Percentiles rank a stretch among this genome's conserved stretches.
These are phyloP conservation scores for Petrocephalus schoutedeni DNA, from an alignment of 2,797 vertebrate genomes.

Conservation along the genomic window DNA sequence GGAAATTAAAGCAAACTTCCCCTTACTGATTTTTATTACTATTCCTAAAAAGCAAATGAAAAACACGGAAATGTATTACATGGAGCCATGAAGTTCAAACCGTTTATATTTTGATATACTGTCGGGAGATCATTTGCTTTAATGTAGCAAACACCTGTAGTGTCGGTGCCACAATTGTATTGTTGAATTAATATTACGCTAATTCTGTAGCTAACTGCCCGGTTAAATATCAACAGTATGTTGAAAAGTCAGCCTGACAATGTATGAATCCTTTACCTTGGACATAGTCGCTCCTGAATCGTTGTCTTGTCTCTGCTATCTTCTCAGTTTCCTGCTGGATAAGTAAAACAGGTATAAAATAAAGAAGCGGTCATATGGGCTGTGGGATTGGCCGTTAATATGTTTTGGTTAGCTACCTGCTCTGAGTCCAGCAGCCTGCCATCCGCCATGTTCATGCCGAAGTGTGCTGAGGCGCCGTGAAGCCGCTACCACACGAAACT, in stretches of 20 bases:
- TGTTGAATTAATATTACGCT: not conserved
- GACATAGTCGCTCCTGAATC: conserved; percentile 79
- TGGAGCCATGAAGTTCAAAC: not conserved
- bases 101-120: not conserved
- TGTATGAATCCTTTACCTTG: conserved; percentile 64
- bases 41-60: not conserved
- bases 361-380: not conserved
- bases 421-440: conserved; percentile 48
- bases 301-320: conserved; percentile 71
- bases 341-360: conserved; percentile 26
- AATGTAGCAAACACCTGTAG: not conserved
- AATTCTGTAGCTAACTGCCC: not conserved
- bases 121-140: not conserved
- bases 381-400: not conserved
- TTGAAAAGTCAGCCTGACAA: not conserved
- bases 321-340: conserved; percentile 70
- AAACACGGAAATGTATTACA: not conserved
- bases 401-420: conserved; percentile 52
- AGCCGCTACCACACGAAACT: conserved; percentile 19
- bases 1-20: not conserved
- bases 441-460: conserved; percentile 61
- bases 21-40: not conserved
- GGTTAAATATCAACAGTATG: not conserved
- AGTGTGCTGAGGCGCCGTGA: not conserved
- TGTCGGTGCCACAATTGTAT: not conserved